phyloP scores from a whole-genome alignment of 2,888 invertebrate species.

The Ptychoptera albimana region DNA sequence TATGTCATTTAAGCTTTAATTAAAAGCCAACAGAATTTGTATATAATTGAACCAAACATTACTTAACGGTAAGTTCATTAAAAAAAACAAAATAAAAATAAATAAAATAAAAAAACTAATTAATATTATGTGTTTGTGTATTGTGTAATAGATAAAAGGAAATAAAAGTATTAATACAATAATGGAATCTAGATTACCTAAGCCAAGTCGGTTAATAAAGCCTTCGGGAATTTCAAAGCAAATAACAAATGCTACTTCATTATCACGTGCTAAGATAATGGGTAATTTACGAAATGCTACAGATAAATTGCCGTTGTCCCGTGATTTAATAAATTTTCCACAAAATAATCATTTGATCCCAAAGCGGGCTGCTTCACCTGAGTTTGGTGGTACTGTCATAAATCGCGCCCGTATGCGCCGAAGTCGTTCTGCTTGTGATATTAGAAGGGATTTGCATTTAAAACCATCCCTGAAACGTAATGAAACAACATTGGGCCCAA shows the following conservation, averaged over 20 bases:
- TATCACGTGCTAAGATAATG: too few species aligned
- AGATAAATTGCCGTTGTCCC: slow-evolving; percentile 12
- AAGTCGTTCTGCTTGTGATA: slow-evolving; percentile 19
- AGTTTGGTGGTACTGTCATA: slow-evolving; percentile 7
- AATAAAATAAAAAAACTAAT: too few species aligned
- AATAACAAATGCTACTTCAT: not conserved
- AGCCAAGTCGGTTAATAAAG: slow-evolving; percentile 15
- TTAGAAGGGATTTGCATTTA: slow-evolving; percentile 13
- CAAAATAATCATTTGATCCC: not conserved
- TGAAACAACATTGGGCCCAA: slow-evolving; percentile 20
- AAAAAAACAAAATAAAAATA: too few species aligned
- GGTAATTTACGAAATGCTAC: slow-evolving; percentile 2
- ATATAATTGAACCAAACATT: too few species aligned
- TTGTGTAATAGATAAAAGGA: too few species aligned
- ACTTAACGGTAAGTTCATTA: too few species aligned
- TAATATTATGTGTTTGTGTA: too few species aligned
- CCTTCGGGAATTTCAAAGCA: not conserved
- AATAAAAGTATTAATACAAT: too few species aligned
- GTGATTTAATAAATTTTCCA: slow-evolving; percentile 12
- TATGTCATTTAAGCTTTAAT: too few species aligned
- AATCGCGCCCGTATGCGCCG: slow-evolving; percentile 12
- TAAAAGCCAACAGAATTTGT: too few species aligned
- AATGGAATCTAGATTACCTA: slow-evolving; percentile 38
- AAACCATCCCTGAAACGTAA: slow-evolving; percentile 16
- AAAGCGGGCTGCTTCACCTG: slow-evolving; percentile 17